phyloP scores from a whole-genome alignment of 1,140 invertebrate species.

The Archivesica marissinica region DNA sequence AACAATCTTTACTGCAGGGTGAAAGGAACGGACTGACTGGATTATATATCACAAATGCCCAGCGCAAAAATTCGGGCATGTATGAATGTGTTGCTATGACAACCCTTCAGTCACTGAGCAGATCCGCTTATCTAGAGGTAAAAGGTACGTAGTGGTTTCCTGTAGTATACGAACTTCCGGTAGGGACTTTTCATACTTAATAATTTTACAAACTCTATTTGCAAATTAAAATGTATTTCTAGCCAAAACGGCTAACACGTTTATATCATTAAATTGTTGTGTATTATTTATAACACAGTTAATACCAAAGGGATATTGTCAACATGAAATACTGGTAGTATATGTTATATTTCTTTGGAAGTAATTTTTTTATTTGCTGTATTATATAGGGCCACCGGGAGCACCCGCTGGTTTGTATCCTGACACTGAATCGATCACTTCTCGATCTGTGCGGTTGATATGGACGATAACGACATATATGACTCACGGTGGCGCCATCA shows the following conservation, averaged over 20 bases:
- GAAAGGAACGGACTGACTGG: conserved; percentile 66
- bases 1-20: conserved; percentile 62
- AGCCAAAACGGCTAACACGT: no score
- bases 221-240: no score
- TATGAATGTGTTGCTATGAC: conserved; percentile 92
- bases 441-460: conserved; percentile 3
- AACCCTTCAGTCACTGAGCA: conserved; percentile 90
- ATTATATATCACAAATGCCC: conserved; percentile 75
- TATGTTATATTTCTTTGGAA: not conserved
- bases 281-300: no score
- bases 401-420: conserved; percentile 36
- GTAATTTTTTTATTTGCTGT: no score
- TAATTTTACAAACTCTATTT: no score
- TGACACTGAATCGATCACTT: not conserved
- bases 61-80: conserved; percentile 72
- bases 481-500: conserved; percentile 5
- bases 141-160: conserved; percentile 89
- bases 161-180: no score
- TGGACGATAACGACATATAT: conserved; percentile 5
- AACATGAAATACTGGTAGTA: no score
- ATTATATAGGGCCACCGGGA: conserved; percentile 36
- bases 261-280: no score
- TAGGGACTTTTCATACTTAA: no score
- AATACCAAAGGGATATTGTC: no score
- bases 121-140: conserved; percentile 92